phyloP scores from a whole-genome alignment of 1,140 invertebrate genomes.

The Druon quercuslanigerum region DNA sequence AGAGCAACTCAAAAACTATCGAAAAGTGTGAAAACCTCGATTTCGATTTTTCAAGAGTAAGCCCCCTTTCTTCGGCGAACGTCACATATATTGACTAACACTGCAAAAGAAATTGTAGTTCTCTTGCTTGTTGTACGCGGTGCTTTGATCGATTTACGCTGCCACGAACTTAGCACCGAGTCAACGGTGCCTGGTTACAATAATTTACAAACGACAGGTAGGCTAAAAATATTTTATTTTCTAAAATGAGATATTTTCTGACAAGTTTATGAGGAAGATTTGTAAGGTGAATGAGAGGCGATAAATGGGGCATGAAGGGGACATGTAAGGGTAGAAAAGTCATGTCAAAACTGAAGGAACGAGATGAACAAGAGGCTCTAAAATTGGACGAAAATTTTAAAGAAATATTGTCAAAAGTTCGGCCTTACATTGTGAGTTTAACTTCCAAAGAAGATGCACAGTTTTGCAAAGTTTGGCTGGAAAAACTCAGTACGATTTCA shows the following conservation, averaged over 20 bases:
- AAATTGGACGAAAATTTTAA: constrained; percentile 69
- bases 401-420: constrained; percentile 58
- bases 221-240: background rate
- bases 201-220: background rate
- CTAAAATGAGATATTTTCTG: background rate
- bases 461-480: constrained; percentile 68
- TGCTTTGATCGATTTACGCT: no score
- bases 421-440: constrained; percentile 61
- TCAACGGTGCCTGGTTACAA: no score
- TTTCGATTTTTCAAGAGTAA: no score
- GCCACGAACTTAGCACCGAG: no score
- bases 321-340: background rate
- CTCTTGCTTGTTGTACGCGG: no score
- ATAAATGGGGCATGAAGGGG: constrained; percentile 28
- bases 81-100: no score
- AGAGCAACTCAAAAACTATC: no score
- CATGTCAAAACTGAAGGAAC: constrained; percentile 50
- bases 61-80: no score
- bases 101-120: no score
- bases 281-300: constrained; percentile 6
- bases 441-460: constrained; percentile 52
- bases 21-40: no score
- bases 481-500: constrained; percentile 61
- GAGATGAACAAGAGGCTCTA: constrained; percentile 54
- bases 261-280: constrained; percentile 6